Evolutionary conservation across 2,888 invertebrate species (phyloP), one percentile per base, ranked within the genome.

Genomic region (Capitulum mitella): DNA sequence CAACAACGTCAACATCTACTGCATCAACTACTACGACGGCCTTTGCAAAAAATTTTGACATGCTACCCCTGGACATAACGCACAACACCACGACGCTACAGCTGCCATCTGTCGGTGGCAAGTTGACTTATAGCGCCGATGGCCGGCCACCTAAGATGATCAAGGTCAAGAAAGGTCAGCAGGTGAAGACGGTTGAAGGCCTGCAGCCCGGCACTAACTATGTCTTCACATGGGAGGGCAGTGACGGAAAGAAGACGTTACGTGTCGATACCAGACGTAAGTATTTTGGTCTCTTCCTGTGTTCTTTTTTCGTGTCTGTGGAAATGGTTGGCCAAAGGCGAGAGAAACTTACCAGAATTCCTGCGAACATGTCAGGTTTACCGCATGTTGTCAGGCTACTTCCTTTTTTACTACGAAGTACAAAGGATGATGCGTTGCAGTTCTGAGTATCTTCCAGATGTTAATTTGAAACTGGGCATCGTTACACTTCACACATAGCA

Each of bases 61-160:
- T 70, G 70, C 70, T 40, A 26, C 70, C 70, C 1, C 70, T 70
- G 22, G 76, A 76, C 76, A 76, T 48, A 29, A 46, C 46, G 14
- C 76, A 76, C 76, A 76, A 46, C 76, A 19, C 46, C 16, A 76
- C 76, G 29, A 46, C 29, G 29, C 43, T 76, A 19, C 43, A 43
- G 46, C 76, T 76, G 76, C 76, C 76, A 10, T 43, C 76, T n/a
- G 46, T 16, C 3, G 76, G 76, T 16, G 76, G 76, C 46, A 8
- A n/a, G 29, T 32, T 76, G n/a, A 76, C 26, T 16, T 76, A 76
- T 32, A 29, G 22, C 1, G 46, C 76, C 29, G 46, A n/a, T 19
- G 76, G 76, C 19, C 29, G 46, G 29, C 16, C 43, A 2, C n/a
- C 12, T 1, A 29, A 32, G 43, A 5, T 16, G 29, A 46, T 76